Evolutionary conservation across 2,888 invertebrate genomes (phyloP).

Genomic region (Drosophila mercatorum): DNA sequence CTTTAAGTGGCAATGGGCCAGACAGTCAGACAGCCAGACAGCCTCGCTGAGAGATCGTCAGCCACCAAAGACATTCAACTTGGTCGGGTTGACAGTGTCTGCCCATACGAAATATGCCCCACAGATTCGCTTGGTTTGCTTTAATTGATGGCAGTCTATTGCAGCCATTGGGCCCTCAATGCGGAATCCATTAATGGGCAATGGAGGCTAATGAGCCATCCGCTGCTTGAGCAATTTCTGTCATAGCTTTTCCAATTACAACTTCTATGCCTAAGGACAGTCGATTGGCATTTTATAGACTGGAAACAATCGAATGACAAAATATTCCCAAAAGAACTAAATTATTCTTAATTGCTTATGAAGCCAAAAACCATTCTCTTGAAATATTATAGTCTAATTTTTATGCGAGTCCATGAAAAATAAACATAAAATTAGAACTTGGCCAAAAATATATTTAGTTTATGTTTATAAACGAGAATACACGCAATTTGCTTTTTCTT

Average conservation of each 20-base stretch:
- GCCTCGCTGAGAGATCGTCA: slow-evolving; percentile 13
- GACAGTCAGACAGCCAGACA: slow-evolving; percentile 32
- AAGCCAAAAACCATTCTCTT: slow-evolving; percentile 10
- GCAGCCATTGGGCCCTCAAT: slow-evolving; percentile 40
- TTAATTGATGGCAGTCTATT: slow-evolving; percentile 63
- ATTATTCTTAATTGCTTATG: slow-evolving; percentile 9
- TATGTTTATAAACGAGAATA: not conserved
- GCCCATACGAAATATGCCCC: slow-evolving; percentile 18
- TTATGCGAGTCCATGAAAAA: not conserved
- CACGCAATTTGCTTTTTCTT: not conserved
- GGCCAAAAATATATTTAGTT: not conserved
- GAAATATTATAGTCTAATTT: slow-evolving; percentile 1
- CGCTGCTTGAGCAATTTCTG: slow-evolving; percentile 43
- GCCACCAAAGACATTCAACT: slow-evolving; percentile 39
- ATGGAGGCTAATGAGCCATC: slow-evolving; percentile 57
- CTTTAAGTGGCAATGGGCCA: slow-evolving; percentile 16
- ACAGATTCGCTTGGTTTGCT: slow-evolving; percentile 50
- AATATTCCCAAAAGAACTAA: not conserved
- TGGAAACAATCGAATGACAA: slow-evolving; percentile 21
- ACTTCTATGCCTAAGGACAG: slow-evolving; percentile 26
- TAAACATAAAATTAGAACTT: not conserved
- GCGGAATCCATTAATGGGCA: slow-evolving; percentile 49
- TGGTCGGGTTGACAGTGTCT: slow-evolving; percentile 29
- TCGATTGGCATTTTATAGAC: slow-evolving; percentile 25
- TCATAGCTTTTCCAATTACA: slow-evolving; percentile 30